Evolutionary conservation across 2,888 invertebrate genomes (phyloP), one percentile per base, ranked within the genome.

Genomic region (Phoenoteleia sp.): DNA sequence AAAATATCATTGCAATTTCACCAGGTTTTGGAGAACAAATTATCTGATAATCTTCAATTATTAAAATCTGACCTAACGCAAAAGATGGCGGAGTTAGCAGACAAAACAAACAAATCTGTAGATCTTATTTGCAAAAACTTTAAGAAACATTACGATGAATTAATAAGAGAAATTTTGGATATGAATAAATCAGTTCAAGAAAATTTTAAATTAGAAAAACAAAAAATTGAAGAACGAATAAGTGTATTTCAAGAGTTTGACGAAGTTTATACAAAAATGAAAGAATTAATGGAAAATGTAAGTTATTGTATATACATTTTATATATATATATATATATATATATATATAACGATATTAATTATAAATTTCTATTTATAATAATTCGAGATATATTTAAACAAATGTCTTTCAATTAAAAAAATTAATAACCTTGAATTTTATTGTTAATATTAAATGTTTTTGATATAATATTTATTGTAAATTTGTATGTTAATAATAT

Each of bases 1-100:
- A 87, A 84, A 76, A 69, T 92, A 9, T 88, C 89, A 7, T 80
- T 89, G 11, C 89, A 88, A 77, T 89, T 92, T 23, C 81, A 88
- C 1, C 64, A 89, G 45, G 77, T 91, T 13, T 86, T 92, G 21
- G 82, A 92, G n/a, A 90, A 88, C 60, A 90, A 89, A 76, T 89
- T 92, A 19, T 87, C 89, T 7, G 88, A 90, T 45, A 91, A 91
- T 81, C 85, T 93, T 15, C 87, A 84, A 23, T 29, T 42, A 4
- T 67, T 92, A n/a, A 88, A 88, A 19, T 72, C 89, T 9, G 84
- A 88, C 42, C 82, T 90, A 9, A 85, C 86, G 13, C 60, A 86
- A 33, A 92, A 91, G 74, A 84, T 93, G 23, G 86, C 90, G 62
- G 64, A 87, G 15, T 81, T 93, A 33, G 45, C 86, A 3, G 76